phyloP scores from a whole-genome alignment of 1,140 invertebrate genomes.

The Drosophila nigromelanica region DNA sequence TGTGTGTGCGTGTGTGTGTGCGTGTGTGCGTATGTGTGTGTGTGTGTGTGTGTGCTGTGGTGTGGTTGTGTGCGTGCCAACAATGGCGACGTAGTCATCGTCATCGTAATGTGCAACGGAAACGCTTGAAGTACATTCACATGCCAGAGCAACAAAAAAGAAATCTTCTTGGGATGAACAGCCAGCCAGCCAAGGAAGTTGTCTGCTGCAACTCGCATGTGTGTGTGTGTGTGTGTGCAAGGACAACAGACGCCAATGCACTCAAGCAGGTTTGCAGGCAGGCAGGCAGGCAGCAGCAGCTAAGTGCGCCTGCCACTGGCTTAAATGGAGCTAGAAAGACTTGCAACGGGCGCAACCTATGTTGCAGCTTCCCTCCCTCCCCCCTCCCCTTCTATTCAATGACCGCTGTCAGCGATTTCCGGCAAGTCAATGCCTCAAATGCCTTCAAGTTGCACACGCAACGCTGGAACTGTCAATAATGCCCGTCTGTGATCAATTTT shows the following conservation, averaged over 20 bases:
- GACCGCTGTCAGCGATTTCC: slow-evolving; percentile 13
- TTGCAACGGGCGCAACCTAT: neutral
- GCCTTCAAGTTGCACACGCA: slow-evolving; percentile 31
- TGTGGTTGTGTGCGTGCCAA: slow-evolving; percentile 45
- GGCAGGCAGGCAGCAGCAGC: slow-evolving; percentile 17
- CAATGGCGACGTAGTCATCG: slow-evolving; percentile 70
- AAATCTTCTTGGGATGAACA: slow-evolving; percentile 49
- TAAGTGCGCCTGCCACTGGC: slow-evolving; percentile 35
- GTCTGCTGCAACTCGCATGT: slow-evolving; percentile 48
- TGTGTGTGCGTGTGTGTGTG: slow-evolving; percentile 10
- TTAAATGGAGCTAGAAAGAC: neutral
- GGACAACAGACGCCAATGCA: slow-evolving; percentile 81
- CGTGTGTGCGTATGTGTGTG: neutral
- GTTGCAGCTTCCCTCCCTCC: neutral
- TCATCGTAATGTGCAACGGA: slow-evolving; percentile 76
- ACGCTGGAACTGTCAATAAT: slow-evolving; percentile 39
- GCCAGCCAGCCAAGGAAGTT: slow-evolving; percentile 55
- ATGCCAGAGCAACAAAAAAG: slow-evolving; percentile 62
- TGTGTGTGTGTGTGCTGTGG: slow-evolving; percentile 5
- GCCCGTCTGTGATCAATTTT: slow-evolving; percentile 27
- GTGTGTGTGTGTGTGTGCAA: slow-evolving; percentile 38
- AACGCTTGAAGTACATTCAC: slow-evolving; percentile 81
- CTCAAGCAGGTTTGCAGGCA: slow-evolving; percentile 52
- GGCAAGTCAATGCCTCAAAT: slow-evolving; percentile 32
- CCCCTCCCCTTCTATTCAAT: neutral